Evolutionary conservation across 2,113 vertebrate species (phyloP).

Genomic region (Bos taurus): DNA sequence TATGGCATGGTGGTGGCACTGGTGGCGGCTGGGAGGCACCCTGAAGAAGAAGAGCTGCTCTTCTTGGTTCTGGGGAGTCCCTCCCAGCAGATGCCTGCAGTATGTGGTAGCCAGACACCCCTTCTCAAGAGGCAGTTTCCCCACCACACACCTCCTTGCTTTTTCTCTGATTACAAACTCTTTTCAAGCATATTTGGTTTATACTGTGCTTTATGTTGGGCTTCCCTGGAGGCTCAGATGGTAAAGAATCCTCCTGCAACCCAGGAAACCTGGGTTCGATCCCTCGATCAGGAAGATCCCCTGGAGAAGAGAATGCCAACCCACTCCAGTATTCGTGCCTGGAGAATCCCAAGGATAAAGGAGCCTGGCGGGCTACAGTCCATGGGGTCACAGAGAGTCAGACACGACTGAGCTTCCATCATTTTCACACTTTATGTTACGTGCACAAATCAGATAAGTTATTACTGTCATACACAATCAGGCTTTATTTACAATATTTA

Average conservation of each 20-base stretch:
- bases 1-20: accelerated
- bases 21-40: not conserved
- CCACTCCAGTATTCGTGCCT: not conserved
- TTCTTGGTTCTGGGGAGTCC: not conserved
- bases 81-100: not conserved
- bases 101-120: accelerated
- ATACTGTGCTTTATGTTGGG: not conserved
- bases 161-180: not conserved
- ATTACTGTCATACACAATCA: not conserved
- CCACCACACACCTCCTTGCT: not conserved
- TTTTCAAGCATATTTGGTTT: not conserved
- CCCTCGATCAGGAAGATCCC: not conserved
- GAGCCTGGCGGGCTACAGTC: not conserved
- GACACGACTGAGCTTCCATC: not conserved
- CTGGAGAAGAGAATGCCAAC: not conserved
- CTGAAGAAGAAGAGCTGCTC: not conserved
- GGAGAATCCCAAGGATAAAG: not conserved
- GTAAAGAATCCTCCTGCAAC: not conserved
- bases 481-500: not conserved
- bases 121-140: not conserved
- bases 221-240: not conserved
- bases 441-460: not conserved
- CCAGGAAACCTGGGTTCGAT: not conserved
- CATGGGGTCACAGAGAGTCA: not conserved
- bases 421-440: not conserved